Evolutionary conservation across 2,797 vertebrate genomes (phyloP).

Genomic region (Scarus forsteni): DNA sequence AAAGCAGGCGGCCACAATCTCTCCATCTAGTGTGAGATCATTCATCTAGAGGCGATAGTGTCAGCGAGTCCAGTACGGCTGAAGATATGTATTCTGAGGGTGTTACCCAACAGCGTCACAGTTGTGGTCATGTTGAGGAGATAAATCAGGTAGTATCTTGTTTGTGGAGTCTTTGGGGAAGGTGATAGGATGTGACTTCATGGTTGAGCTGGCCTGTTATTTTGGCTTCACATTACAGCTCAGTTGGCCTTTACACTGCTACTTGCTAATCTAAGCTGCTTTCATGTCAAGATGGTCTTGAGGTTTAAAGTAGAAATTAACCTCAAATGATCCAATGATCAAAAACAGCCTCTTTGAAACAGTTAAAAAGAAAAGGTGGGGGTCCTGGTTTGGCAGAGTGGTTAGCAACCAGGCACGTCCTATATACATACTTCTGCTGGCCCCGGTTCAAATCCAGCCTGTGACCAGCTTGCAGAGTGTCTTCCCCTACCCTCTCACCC

Average conservation of each 20-base stretch:
- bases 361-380: conserved; percentile 9
- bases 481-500: too few species aligned
- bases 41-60: conserved; percentile 68
- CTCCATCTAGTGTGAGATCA: conserved; percentile 63
- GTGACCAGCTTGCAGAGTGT: too few species aligned
- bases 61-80: conserved; percentile 53
- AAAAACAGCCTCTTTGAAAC: conserved; percentile 22
- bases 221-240: conserved; percentile 65
- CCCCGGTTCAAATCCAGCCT: too few species aligned
- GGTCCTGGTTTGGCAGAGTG: too few species aligned
- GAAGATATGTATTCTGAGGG: conserved; percentile 62
- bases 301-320: neutral
- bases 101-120: conserved; percentile 63
- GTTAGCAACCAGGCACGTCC: too few species aligned
- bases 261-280: conserved; percentile 29
- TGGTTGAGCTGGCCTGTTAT: conserved; percentile 57
- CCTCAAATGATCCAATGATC: conserved; percentile 12
- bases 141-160: conserved; percentile 66
- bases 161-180: conserved; percentile 69
- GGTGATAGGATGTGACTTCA: conserved; percentile 67
- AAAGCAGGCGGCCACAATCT: conserved; percentile 57
- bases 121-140: conserved; percentile 69
- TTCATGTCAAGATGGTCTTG: conserved; percentile 2
- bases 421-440: too few species aligned
- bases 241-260: conserved; percentile 11